phyloP scores from a whole-genome alignment of 2,888 invertebrate species.

The Eupithecia pulchellata region DNA sequence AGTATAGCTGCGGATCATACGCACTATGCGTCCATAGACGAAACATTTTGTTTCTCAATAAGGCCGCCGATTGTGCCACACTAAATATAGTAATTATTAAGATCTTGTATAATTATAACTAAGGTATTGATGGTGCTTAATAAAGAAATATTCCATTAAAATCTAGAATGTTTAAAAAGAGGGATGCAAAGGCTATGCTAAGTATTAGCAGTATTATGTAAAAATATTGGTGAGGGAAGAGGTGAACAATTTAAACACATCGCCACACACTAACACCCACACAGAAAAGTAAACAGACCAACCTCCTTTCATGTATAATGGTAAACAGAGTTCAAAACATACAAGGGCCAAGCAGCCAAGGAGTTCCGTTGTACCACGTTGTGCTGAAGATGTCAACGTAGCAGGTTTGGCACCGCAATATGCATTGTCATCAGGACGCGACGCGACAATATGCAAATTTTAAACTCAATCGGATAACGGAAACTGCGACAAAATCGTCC shows the following conservation, averaged over 20 bases:
- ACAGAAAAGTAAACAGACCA: not conserved
- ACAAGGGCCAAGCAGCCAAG: not conserved
- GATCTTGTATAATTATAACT: no score
- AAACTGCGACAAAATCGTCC: conserved; percentile 8
- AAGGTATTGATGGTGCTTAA: no score
- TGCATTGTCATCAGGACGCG: conserved; percentile 14
- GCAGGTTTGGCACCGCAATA: conserved; percentile 1
- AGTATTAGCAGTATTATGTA: not conserved
- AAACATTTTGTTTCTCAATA: not conserved
- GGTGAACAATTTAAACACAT: not conserved
- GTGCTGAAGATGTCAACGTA: not conserved
- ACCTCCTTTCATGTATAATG: not conserved
- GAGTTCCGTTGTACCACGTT: conserved; percentile 3
- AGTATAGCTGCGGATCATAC: not conserved
- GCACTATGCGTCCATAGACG: not conserved
- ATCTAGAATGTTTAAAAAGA: not conserved
- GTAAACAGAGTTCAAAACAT: not conserved
- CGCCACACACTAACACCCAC: not conserved
- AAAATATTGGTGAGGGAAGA: not conserved
- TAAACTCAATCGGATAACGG: conserved; percentile 17
- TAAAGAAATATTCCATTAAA: no score
- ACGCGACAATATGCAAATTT: conserved; percentile 16
- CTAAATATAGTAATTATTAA: no score
- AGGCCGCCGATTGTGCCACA: no score
- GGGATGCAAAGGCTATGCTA: not conserved